Conservation (phyloP, 2,888 invertebrate species). For the Agrochola lota region DNA sequence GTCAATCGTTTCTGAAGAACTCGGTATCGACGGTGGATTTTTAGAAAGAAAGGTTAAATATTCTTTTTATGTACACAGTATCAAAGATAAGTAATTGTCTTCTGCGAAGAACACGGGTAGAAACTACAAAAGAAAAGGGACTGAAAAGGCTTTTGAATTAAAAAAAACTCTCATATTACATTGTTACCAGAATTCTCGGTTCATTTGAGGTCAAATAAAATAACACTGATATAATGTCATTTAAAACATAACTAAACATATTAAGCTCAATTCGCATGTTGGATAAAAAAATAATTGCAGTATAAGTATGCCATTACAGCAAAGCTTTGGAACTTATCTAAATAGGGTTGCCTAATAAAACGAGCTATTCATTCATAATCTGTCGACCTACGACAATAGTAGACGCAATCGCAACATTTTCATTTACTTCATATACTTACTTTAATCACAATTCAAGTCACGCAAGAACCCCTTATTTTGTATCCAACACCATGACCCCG, state of each 20-base stretch:
- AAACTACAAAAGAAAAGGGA: conserved; percentile 37
- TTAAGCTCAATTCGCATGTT: conserved; percentile 13
- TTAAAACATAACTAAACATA: conserved; percentile 12
- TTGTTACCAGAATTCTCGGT: conserved; percentile 32
- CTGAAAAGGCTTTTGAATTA: conserved; percentile 34
- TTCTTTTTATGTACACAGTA: conserved; percentile 26
- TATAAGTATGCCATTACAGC: conserved; percentile 14
- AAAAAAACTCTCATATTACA: conserved; percentile 34
- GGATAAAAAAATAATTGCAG: conserved; percentile 18
- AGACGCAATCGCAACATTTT: conserved; percentile 16
- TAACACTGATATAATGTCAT: conserved; percentile 1
- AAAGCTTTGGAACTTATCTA: conserved; percentile 33
- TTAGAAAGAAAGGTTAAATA: conserved; percentile 23
- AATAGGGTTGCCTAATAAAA: conserved; percentile 38
- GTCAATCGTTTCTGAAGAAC: conserved; percentile 26
- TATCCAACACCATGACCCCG: conserved; percentile 34
- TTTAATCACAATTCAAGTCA: conserved; percentile 41
- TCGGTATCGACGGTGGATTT: conserved; percentile 9
- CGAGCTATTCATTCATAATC: conserved; percentile 37
- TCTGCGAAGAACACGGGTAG: conserved; percentile 21
- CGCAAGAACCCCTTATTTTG: conserved; percentile 35
- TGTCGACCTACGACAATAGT: conserved; percentile 42
- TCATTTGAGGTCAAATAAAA: conserved; percentile 29
- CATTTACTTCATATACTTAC: conserved; percentile 17
- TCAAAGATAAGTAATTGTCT: conserved; percentile 51